Evolutionary conservation across 2,113 vertebrate genomes (phyloP), one percentile per base, ranked within the genome.

Genomic region (Hippopotamus amphibius): DNA sequence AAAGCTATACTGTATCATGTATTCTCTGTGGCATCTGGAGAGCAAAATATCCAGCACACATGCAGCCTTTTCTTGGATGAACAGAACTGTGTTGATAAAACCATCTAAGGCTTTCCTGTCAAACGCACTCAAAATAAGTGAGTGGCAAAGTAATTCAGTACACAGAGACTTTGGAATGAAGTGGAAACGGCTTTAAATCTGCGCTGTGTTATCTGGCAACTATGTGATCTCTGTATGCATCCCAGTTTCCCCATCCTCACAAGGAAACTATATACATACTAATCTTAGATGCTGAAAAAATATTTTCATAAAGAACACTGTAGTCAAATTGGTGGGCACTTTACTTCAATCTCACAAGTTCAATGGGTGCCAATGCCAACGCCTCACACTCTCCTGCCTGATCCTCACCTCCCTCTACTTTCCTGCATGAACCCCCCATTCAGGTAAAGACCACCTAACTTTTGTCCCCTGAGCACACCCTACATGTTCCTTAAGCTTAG

Each of bases 281-380:
- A 72, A 93, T 84, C 33, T 87, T 53, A 82, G 71, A 33, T 88
- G 19, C 41, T 76, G 46, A 33, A 90, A 37, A 89, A 96, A 92
- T 21, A 77, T 46, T 97, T 93, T 82, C 55, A 91, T 43, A 65
- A 68, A 57, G 30, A 85, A 68, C 5, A 79, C 24, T n/a, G 57
- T 21, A 80, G 17, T 87, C 46, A 93, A 93, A 83, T 69, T 3
- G 16, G 94, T 15, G 11, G 41, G 48, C 1, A 7, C 26, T 80
- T 41, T 76, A 90, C 53, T 66, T 66, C 63, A 81, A 89, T 88
- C 43, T 85, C 21, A 19, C 16, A 83, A 81, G 59, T 50, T 21
- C 80, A 92, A 2, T 30, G 33, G 24, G 15, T 66, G 19, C 14
- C 26, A 21, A 89, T 28, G 37, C 80, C 66, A 92, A 88, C 15